Conservation (phyloP, 1,140 invertebrate genomes). For the Theocolax elegans region DNA sequence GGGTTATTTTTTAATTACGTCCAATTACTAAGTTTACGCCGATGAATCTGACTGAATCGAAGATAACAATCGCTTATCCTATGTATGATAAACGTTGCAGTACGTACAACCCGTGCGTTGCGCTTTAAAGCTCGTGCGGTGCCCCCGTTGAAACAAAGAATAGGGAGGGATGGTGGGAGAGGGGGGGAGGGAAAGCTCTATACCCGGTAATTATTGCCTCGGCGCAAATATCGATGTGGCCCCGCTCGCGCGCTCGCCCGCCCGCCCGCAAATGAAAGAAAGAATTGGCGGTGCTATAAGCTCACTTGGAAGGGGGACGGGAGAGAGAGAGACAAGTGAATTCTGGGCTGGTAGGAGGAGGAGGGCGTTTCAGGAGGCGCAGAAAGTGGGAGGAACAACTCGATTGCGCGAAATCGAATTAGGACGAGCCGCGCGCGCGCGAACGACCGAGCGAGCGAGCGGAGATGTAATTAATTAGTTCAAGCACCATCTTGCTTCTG, state of each 20-base stretch:
- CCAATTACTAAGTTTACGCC: no score
- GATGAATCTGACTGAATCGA: no score
- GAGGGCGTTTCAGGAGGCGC: background rate
- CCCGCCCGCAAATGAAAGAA: constrained; percentile 11
- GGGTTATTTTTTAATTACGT: no score
- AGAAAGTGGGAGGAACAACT: constrained; percentile 53
- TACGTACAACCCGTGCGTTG: no score
- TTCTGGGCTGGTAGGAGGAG: no score
- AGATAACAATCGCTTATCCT: no score
- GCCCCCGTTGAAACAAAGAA: no score
- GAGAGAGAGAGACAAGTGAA: constrained; percentile 37
- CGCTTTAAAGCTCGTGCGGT: no score
- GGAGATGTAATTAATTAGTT: constrained; percentile 66
- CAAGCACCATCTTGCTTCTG: constrained; percentile 57
- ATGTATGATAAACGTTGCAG: no score
- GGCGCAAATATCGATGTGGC: background rate
- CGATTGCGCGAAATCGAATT: constrained; percentile 64
- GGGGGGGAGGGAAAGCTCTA: constrained; percentile 7
- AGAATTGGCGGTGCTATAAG: background rate
- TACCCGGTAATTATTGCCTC: background rate
- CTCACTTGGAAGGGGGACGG: background rate
- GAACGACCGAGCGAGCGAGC: constrained; percentile 10
- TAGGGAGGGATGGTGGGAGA: no score
- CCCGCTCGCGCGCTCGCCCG: no score
- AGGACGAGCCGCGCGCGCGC: no score